Base-by-base conservation (phyloP, 2,888 invertebrate species). In the Amphimallon solstitiale region DNA sequence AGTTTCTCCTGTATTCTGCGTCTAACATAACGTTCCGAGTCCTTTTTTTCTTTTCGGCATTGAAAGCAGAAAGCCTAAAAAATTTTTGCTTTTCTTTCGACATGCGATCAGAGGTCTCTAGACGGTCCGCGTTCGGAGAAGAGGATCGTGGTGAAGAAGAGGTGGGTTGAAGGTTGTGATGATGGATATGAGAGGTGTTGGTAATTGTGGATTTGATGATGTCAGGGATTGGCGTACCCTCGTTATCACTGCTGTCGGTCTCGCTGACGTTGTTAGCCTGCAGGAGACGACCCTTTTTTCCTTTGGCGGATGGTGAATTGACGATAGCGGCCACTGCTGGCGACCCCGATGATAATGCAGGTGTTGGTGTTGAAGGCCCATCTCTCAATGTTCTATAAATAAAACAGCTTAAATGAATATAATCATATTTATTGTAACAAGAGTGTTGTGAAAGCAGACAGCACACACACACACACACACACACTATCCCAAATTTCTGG, bases 61-160 rank as follows among this genome's bases (percentile, higher is more conserved):
- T 92, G 81, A 92, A 92, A 62, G 90, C 92, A 75, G 92, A 92
- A 80, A 89, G 87, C 81, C 92, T 86, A 86, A 93, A 93, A 85
- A 93, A 93, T 84, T 92, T 92, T 84, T 92, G 92, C 83, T 93
- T 93, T 86, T 93, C 93, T 85, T 92, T 92, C 72, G 92, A 92
- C 87, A 93, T 92, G 80, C 87, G 87, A 82, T 92, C 92, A 83
- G 89, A 86, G 80, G 88, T 87, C 78, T 86, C 86, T 74, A 86
- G 84, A 72, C 85, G 84, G 56, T 77, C 78, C 59, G 73, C 72
- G 71, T 73, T 72, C 46, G 72, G 69, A 69, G 71, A 71, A 72
- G 71, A 70, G 67, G 69, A 67, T 69, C 66, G 64, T 63, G 71
- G 68, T 74, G 70, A 59, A 29, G 43, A 59, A 59, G 56, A 68